phyloP scores from a whole-genome alignment of 2,797 vertebrate genomes.

The Enteromius trimaculatus region DNA sequence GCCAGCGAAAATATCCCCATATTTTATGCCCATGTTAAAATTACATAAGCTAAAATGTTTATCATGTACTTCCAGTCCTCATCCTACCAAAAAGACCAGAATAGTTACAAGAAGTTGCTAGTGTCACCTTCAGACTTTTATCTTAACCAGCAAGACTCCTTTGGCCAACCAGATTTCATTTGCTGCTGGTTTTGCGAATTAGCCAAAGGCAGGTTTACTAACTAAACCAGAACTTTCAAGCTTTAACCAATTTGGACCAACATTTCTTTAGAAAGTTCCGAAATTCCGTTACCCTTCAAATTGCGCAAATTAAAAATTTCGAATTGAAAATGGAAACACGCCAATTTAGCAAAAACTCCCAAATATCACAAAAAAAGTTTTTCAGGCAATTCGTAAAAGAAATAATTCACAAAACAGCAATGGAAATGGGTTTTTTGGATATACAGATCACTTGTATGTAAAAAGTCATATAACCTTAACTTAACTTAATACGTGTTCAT shows the following conservation, averaged over 20 bases:
- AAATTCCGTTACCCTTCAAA: no score
- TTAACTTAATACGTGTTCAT: no score
- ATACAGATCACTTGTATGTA: no score
- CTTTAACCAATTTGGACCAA: background rate
- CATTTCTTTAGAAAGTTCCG: background rate
- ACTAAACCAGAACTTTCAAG: background rate
- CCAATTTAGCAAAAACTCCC: no score
- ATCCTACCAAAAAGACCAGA: background rate
- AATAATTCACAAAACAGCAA: no score
- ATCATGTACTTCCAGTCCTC: constrained; percentile 12
- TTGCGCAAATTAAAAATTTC: no score
- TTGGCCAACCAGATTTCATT: background rate
- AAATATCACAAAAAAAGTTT: no score
- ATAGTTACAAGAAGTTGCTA: constrained; percentile 6
- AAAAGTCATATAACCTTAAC: no score
- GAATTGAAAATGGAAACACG: no score
- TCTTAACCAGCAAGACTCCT: background rate
- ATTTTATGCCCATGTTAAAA: constrained; percentile 45
- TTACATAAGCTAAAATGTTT: constrained; percentile 52
- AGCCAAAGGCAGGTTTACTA: background rate
- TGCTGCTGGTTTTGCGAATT: background rate
- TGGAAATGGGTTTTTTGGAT: no score
- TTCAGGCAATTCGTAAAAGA: no score
- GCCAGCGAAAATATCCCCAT: constrained; percentile 29
- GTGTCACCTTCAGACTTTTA: constrained; percentile 4